Percentiles rank a stretch among this genome's conserved stretches.
Conservation (phyloP, 2,113 vertebrate species). For the Cynoglossus semilaevis region DNA sequence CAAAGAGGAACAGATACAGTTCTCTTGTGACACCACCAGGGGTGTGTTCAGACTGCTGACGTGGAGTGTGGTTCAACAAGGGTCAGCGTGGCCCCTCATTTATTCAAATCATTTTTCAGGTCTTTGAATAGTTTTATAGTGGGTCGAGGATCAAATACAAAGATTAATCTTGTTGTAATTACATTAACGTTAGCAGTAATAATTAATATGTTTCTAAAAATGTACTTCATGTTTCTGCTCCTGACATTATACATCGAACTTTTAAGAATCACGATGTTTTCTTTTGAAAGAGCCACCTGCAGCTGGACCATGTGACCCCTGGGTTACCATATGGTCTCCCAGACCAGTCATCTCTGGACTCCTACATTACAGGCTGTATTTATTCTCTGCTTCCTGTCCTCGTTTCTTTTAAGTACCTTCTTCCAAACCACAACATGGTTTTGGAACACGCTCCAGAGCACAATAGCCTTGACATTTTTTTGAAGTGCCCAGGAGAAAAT, state of each 20-base stretch:
- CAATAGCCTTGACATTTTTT: conserved; percentile 37
- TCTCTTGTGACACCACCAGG: conserved; percentile 35
- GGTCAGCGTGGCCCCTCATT: too few relatives aligned
- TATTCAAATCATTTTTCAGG: too few relatives aligned
- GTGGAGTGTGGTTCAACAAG: too few relatives aligned
- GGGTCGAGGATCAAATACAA: too few relatives aligned
- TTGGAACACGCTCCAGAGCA: conserved; percentile 5
- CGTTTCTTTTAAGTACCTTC: background rate
- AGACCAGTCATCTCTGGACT: background rate
- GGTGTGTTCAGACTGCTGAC: conserved; percentile 33
- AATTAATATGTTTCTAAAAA: too few relatives aligned
- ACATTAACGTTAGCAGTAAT: too few relatives aligned
- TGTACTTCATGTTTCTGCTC: too few relatives aligned
- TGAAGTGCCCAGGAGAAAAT: conserved; percentile 24
- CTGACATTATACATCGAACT: background rate
- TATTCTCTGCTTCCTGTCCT: background rate
- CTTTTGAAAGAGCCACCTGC: background rate
- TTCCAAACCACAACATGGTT: background rate
- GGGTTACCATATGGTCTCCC: background rate
- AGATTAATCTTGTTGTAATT: too few relatives aligned
- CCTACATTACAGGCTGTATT: background rate
- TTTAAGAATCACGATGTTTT: background rate
- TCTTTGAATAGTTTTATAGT: too few relatives aligned
- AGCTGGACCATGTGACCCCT: background rate
- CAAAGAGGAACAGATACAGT: background rate